These are phyloP conservation scores for Mercenaria mercenaria DNA, from an alignment of 1,140 invertebrate genomes.

Conservation along the genomic window DNA sequence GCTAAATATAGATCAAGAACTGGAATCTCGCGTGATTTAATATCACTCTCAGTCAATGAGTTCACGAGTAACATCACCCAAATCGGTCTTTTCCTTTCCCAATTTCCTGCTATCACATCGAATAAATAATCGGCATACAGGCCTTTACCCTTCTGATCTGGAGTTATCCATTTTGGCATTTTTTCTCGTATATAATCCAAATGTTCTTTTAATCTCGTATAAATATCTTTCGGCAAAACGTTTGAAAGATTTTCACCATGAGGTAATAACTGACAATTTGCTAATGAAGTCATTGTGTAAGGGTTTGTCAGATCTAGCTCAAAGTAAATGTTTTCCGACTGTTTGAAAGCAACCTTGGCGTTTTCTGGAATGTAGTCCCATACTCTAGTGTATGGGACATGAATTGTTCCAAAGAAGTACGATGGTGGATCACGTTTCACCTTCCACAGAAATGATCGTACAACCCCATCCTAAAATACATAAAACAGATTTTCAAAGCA, in stretches of 20 bases:
- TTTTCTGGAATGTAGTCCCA: constrained; percentile 88
- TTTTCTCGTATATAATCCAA: constrained; percentile 86
- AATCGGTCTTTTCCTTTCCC: constrained; percentile 88
- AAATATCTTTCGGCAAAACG: constrained; percentile 87
- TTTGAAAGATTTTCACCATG: constrained; percentile 85
- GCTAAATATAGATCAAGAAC: constrained; percentile 88
- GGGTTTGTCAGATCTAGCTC: constrained; percentile 88
- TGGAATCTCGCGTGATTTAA: constrained; percentile 87
- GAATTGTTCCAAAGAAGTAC: constrained; percentile 89
- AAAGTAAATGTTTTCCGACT: constrained; percentile 87
- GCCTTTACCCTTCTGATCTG: constrained; percentile 86
- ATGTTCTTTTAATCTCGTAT: constrained; percentile 86
- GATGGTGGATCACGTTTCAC: constrained; percentile 86
- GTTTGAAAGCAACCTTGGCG: constrained; percentile 87
- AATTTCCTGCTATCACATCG: constrained; percentile 88
- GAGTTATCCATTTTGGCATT: constrained; percentile 87
- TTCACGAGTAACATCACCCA: constrained; percentile 89
- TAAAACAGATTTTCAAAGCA: constrained; percentile 36
- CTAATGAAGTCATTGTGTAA: constrained; percentile 86
- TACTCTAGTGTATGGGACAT: constrained; percentile 88
- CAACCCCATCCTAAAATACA: constrained; percentile 76
- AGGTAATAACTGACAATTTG: constrained; percentile 88
- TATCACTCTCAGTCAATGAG: constrained; percentile 87
- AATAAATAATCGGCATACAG: constrained; percentile 87
- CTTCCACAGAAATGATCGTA: constrained; percentile 86